Base-by-base conservation (phyloP, 2,113 vertebrate species). In the Takifugu flavidus region DNA sequence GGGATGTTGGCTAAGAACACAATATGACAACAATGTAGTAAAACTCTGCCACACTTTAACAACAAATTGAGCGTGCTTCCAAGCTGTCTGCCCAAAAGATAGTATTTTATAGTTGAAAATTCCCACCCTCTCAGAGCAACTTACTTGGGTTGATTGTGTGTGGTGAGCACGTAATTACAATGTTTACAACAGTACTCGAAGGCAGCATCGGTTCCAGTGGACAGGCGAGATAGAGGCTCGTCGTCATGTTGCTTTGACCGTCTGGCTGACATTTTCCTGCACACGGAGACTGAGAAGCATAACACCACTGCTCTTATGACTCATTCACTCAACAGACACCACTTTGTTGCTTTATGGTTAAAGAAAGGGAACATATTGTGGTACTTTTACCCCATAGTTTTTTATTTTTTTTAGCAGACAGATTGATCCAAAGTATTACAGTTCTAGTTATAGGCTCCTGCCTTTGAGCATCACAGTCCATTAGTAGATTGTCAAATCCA, bases 221-320 rank as follows among this genome's bases (percentile, higher is more conserved):
- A 74, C 80, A 75, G 71, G 57, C 49, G 56, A 79, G 72, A 68
- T 59, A 55, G 71, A 77, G 76, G 65, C 80, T 82, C 72, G 79
- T 74, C 70, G 77, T 20, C 20, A 20, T 76, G 76, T 70, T 80
- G 70, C 82, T 75, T 46, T 78, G 80, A 68, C 75, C 82, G 75
- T 82, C 79, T 87, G 82, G 70, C 77, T 86, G 83, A 84, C 78
- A 81, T 88, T 87, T 89, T 83, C 80, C 82, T 86, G 83, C 78
- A 80, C 72, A 77, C 71, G 74, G 78, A 87, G 75, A 83, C 83
- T 77, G 20, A 20, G 20, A 83, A 88, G 86, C 88, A 88, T 75
- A 88, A 89, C 83, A 89, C 82, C 71, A 70, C 61, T 79, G 83
- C 77, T 89, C 77, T 82, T 85, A 85, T 87, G 88, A 89, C 82